phyloP scores from a whole-genome alignment of 2,888 invertebrate genomes.

The Diaperis boleti region DNA sequence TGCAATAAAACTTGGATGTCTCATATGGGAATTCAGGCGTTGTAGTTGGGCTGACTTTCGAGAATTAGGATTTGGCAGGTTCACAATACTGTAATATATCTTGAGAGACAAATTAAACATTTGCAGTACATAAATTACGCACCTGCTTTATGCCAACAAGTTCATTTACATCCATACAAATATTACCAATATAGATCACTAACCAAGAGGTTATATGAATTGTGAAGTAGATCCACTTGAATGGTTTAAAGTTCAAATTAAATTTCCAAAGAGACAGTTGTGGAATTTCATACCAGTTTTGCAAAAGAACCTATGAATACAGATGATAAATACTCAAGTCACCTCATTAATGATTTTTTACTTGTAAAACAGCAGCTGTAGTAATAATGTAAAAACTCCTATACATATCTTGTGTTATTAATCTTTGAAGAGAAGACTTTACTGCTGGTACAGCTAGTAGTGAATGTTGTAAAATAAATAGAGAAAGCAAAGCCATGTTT shows the following conservation, averaged over 20 bases:
- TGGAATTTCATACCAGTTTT: conserved; percentile 68
- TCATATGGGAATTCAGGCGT: conserved; percentile 70
- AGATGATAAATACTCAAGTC: too few species aligned
- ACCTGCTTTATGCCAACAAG: conserved; percentile 73
- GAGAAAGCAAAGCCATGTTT: conserved; percentile 67
- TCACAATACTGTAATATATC: conserved; percentile 71
- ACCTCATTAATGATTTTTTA: too few species aligned
- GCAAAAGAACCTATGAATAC: conserved; percentile 65
- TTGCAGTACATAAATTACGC: conserved; percentile 15
- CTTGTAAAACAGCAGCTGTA: conserved; percentile 67
- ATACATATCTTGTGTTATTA: conserved; percentile 65
- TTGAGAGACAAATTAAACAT: conserved; percentile 46
- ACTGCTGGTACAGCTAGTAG: conserved; percentile 67
- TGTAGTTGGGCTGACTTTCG: conserved; percentile 70
- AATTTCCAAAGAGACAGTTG: conserved; percentile 70
- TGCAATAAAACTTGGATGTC: conserved; percentile 74
- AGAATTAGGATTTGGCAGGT: conserved; percentile 67
- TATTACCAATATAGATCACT: conserved; percentile 72
- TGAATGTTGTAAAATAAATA: conserved; percentile 73
- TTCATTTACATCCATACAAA: conserved; percentile 74
- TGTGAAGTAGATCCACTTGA: conserved; percentile 68
- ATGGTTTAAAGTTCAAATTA: conserved; percentile 65
- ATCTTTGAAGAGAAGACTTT: too few species aligned
- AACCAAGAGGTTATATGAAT: conserved; percentile 71
- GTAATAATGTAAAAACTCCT: conserved; percentile 68